phyloP scores from a whole-genome alignment of 1,140 invertebrate species.

The Apis mellifera region Amel_HAv3.1 CM009931.2:22735501-22736000 shows the following conservation, averaged over 20 bases:
- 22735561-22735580: background rate
- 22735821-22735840: background rate
- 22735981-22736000: background rate
- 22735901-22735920: too few relatives aligned
- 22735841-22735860: background rate
- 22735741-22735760: background rate
- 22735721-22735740: background rate
- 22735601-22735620: background rate
- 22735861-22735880: background rate
- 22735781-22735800: background rate
- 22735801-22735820: background rate
- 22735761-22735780: background rate
- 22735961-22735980: background rate
- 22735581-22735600: constrained; percentile 1
- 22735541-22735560: constrained; percentile 44
- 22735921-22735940: background rate
- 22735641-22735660: constrained; percentile 10
- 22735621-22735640: background rate
- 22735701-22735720: background rate
- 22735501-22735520: background rate
- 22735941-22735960: too few relatives aligned
- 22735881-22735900: background rate
- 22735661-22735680: background rate
- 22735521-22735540: constrained; percentile 17
- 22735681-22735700: too few relatives aligned